Percentiles rank a stretch among this genome's conserved stretches.
Evolutionary conservation across 2,888 invertebrate species (phyloP).

Genomic region (Zaprionus obscuricornis): DNA sequence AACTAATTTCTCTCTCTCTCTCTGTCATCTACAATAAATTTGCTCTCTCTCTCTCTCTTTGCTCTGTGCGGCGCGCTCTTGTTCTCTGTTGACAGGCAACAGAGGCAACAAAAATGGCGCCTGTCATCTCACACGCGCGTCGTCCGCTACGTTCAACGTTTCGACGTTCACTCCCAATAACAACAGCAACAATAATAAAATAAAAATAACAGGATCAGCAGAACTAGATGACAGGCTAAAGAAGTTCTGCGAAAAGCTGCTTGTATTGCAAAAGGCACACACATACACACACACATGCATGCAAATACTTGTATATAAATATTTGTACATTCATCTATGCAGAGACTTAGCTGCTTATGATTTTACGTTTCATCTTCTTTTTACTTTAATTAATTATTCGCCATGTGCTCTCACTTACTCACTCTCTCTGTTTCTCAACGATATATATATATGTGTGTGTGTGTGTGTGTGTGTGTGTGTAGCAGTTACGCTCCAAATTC

Average conservation of each 20-base stretch:
- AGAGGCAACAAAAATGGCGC: slow-evolving; percentile 61
- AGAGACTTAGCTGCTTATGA: too few species aligned
- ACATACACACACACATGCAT: too few species aligned
- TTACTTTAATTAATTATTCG: slow-evolving; percentile 25
- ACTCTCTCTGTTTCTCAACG: not conserved
- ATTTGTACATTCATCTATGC: too few species aligned
- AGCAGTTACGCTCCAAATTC: slow-evolving; percentile 27
- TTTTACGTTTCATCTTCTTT: too few species aligned
- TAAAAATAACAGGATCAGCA: slow-evolving; percentile 41
- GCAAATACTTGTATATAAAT: too few species aligned
- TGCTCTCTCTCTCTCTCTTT: slow-evolving; percentile 1
- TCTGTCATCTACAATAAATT: too few species aligned
- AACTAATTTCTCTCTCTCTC: not conserved
- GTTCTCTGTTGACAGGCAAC: slow-evolving; percentile 28
- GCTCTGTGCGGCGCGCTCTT: slow-evolving; percentile 11
- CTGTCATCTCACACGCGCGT: slow-evolving; percentile 57
- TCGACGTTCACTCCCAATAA: too few species aligned
- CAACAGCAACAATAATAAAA: not conserved
- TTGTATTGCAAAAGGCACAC: too few species aligned
- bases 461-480: not conserved
- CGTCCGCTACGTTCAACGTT: slow-evolving; percentile 3
- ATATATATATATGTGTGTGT: not conserved
- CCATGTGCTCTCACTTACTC: slow-evolving; percentile 25
- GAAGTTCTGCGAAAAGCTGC: too few species aligned
- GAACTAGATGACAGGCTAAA: too few species aligned